A percentile compares a stretch with the other conserved stretches of the same genome.
phyloP scores from a whole-genome alignment of 2,888 invertebrate genomes.

The Mythimna lalbum region DNA sequence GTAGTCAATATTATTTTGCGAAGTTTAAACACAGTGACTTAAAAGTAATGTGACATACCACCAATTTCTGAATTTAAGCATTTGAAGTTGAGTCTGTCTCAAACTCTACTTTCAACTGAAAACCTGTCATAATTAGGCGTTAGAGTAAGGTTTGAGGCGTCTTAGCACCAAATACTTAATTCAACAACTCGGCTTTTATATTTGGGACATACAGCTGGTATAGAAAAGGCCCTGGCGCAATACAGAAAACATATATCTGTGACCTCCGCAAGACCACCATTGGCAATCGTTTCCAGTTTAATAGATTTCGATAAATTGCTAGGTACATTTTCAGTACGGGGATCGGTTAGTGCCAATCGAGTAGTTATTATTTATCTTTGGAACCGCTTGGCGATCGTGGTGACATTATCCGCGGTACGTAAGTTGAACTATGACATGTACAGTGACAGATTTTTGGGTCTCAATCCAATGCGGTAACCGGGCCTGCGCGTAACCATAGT shows the following conservation, averaged over 20 bases:
- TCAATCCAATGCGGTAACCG: too few relatives aligned
- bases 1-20: slow-evolving; percentile 11
- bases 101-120: too few relatives aligned
- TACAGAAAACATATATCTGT: neutral
- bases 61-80: too few relatives aligned
- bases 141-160: too few relatives aligned
- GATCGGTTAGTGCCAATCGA: neutral
- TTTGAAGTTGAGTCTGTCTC: too few relatives aligned
- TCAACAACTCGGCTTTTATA: too few relatives aligned
- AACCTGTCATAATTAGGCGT: too few relatives aligned
- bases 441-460: too few relatives aligned
- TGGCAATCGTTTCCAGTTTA: neutral
- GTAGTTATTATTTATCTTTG: neutral
- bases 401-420: neutral
- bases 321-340: neutral
- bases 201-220: slow-evolving; percentile 5
- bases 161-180: too few relatives aligned
- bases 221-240: slow-evolving; percentile 39
- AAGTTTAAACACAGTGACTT: slow-evolving; percentile 14
- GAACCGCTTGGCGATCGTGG: neutral
- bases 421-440: too few relatives aligned
- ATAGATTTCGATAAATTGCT: neutral
- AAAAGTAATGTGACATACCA: slow-evolving; percentile 9
- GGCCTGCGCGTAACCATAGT: too few relatives aligned
- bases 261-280: neutral